Evolutionary conservation across 2,888 invertebrate species (phyloP).

Genomic region (Acanthacorydalis orientalis): DNA sequence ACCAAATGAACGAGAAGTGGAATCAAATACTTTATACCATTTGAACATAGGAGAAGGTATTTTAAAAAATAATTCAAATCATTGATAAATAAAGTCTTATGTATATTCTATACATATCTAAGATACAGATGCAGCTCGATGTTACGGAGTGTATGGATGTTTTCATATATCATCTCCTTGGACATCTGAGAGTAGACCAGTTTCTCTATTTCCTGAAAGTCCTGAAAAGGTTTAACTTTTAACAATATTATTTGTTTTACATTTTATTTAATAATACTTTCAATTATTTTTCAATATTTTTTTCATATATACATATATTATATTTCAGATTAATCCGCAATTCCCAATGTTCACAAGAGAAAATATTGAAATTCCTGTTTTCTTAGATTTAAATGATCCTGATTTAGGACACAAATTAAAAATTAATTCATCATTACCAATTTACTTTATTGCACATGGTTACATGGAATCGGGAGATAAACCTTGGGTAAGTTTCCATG

Average conservation of each 20-base stretch:
- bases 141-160: constrained; percentile 67
- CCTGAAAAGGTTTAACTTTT: constrained; percentile 34
- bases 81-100: background rate
- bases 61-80: background rate
- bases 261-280: background rate
- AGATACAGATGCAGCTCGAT: constrained; percentile 32
- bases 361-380: constrained; percentile 33
- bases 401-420: constrained; percentile 43
- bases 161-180: constrained; percentile 64
- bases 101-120: constrained; percentile 7
- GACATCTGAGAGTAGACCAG: constrained; percentile 60
- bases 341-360: constrained; percentile 39
- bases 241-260: background rate
- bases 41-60: constrained; percentile 1
- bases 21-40: constrained; percentile 7
- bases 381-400: constrained; percentile 47
- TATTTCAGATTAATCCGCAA: constrained; percentile 38
- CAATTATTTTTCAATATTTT: no score
- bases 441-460: constrained; percentile 70
- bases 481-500: constrained; percentile 45
- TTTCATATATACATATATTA: no score
- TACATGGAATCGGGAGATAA: constrained; percentile 72
- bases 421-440: constrained; percentile 43
- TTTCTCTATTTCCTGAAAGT: constrained; percentile 59
- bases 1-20: constrained; percentile 3